Evolutionary conservation across 2,888 invertebrate genomes (phyloP).

Genomic region (Meiosimyza platycephala): DNA sequence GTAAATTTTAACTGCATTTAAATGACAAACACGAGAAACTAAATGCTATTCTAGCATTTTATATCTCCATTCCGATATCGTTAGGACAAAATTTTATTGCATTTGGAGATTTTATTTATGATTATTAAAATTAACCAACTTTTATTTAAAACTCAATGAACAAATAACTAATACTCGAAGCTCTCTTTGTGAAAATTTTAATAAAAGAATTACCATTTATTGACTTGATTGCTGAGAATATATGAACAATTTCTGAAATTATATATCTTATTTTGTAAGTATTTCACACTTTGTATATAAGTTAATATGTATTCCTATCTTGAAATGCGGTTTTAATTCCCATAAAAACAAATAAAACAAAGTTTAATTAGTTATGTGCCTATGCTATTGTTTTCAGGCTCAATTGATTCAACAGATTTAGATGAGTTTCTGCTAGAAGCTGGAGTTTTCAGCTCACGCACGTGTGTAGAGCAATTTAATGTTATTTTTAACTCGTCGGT

Average conservation of each 20-base stretch:
- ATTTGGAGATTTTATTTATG: slow-evolving; percentile 18
- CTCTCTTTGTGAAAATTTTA: too few relatives aligned
- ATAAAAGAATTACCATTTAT: too few relatives aligned
- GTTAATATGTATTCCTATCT: slow-evolving; percentile 29
- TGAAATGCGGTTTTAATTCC: slow-evolving; percentile 31
- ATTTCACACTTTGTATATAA: slow-evolving; percentile 1
- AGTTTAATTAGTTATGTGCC: not conserved
- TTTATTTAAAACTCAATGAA: not conserved
- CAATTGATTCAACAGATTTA: slow-evolving; percentile 56
- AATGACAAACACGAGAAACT: too few relatives aligned
- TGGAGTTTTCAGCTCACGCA: slow-evolving; percentile 74
- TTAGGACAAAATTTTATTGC: slow-evolving; percentile 1
- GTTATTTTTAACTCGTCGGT: slow-evolving; percentile 80
- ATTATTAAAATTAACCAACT: slow-evolving; percentile 13
- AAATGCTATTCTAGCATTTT: too few relatives aligned
- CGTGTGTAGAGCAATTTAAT: slow-evolving; percentile 76
- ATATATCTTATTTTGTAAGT: not conserved
- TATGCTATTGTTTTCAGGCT: slow-evolving; percentile 42
- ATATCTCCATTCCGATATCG: too few relatives aligned
- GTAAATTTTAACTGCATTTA: too few relatives aligned
- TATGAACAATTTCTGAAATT: too few relatives aligned
- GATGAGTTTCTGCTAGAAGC: slow-evolving; percentile 63
- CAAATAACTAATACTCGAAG: slow-evolving; percentile 12
- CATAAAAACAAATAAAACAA: too few relatives aligned
- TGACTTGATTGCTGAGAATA: too few relatives aligned